Evolutionary conservation across 2,797 vertebrate genomes (phyloP).

Genomic region (Menidia menidia): DNA sequence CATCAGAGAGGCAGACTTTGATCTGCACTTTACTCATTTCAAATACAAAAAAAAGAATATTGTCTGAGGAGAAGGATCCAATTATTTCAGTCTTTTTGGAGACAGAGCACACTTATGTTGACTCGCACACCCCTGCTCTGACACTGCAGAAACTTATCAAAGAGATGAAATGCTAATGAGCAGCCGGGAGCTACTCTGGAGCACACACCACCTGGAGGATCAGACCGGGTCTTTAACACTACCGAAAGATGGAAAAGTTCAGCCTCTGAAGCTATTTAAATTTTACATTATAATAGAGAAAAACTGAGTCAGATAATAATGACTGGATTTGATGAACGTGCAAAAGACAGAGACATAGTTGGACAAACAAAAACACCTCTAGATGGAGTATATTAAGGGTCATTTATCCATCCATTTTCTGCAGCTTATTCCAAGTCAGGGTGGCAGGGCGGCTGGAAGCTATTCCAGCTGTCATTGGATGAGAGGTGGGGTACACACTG

Average conservation of each 20-base stretch:
- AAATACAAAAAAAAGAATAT: neutral
- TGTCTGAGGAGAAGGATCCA: slow-evolving; percentile 31
- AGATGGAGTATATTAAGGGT: slow-evolving; percentile 2
- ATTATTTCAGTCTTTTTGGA: slow-evolving; percentile 44
- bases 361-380: neutral
- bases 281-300: neutral
- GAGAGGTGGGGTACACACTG: no score
- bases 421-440: no score
- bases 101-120: slow-evolving; percentile 13
- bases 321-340: slow-evolving; percentile 11
- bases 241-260: slow-evolving; percentile 7
- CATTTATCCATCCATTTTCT: neutral
- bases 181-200: slow-evolving; percentile 21
- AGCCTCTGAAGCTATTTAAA: slow-evolving; percentile 8
- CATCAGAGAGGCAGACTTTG: slow-evolving; percentile 14
- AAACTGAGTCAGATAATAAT: slow-evolving; percentile 9
- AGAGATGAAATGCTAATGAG: slow-evolving; percentile 63
- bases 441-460: no score
- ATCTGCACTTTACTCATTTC: slow-evolving; percentile 6
- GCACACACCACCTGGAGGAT: slow-evolving; percentile 21
- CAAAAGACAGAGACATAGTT: slow-evolving; percentile 16
- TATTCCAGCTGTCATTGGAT: no score
- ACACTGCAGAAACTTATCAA: slow-evolving; percentile 43
- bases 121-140: slow-evolving; percentile 20
- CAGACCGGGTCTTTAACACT: slow-evolving; percentile 20